Percentiles rank a stretch among this genome's conserved stretches.
phyloP scores from a whole-genome alignment of 2,113 vertebrate species.

The Alosa alosa region DNA sequence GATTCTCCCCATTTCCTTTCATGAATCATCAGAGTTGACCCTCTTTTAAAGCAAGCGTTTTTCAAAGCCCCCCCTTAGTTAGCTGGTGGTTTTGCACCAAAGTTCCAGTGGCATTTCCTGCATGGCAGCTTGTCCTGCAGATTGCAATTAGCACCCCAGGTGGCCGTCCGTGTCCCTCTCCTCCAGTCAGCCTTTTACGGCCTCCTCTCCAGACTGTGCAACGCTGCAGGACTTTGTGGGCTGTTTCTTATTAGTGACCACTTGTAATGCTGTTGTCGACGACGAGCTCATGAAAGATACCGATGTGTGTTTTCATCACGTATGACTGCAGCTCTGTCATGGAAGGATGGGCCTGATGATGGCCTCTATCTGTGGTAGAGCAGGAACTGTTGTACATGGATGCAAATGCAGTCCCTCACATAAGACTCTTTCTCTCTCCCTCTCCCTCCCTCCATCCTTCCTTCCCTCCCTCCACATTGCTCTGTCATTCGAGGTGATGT shows the following conservation, averaged over 20 bases:
- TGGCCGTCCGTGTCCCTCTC: neutral
- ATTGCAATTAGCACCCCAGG: neutral
- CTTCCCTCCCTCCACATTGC: neutral
- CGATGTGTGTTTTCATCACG: neutral
- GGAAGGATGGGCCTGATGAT: neutral
- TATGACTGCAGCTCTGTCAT: neutral
- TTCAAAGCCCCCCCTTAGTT: neutral
- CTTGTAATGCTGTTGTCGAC: neutral
- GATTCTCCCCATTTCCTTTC: neutral
- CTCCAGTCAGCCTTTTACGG: neutral
- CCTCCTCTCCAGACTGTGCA: neutral
- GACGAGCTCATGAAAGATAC: neutral
- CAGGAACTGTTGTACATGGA: neutral
- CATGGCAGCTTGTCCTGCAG: neutral
- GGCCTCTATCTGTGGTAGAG: neutral
- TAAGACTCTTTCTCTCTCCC: neutral
- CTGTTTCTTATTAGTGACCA: neutral
- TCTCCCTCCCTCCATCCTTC: neutral
- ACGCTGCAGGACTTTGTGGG: neutral
- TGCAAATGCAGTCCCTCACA: neutral
- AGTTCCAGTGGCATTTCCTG: neutral
- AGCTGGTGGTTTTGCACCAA: neutral
- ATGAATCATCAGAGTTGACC: too few species aligned
- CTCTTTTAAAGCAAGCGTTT: too few species aligned
- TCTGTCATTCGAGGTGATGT: neutral